Conservation (phyloP, 2,797 vertebrate species). For the Enteromius treurensis region DNA sequence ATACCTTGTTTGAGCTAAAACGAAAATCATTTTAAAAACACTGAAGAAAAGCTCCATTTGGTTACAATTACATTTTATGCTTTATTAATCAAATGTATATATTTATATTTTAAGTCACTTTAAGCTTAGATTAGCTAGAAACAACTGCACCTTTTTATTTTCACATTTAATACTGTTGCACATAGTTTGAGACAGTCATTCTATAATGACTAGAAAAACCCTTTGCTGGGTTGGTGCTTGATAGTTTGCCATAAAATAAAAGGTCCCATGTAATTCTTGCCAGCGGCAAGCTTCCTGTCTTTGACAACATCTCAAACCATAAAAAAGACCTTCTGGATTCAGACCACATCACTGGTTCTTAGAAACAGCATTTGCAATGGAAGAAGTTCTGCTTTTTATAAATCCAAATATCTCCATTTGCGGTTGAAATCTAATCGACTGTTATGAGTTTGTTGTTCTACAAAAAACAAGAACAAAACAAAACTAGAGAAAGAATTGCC, state of each 20-base stretch:
- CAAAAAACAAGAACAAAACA: background rate
- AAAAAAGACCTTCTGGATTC: conserved; percentile 34
- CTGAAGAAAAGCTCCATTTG: background rate
- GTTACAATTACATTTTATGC: background rate
- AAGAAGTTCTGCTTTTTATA: conserved; percentile 38
- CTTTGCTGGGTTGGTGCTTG: conserved; percentile 40
- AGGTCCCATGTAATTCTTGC: conserved; percentile 52
- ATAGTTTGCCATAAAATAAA: conserved; percentile 50
- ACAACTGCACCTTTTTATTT: background rate
- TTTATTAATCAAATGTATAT: background rate
- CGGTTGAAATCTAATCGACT: conserved; percentile 46
- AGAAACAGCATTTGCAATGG: conserved; percentile 33
- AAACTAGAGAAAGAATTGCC: background rate
- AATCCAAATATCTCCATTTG: conserved; percentile 39
- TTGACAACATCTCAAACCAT: conserved; percentile 51
- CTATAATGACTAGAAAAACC: conserved; percentile 25
- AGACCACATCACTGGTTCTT: conserved; percentile 40
- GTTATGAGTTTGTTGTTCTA: conserved; percentile 41
- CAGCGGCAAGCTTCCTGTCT: conserved; percentile 49
- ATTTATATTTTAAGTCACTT: background rate
- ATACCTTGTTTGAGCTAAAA: background rate
- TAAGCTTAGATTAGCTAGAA: background rate
- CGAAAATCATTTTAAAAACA: background rate
- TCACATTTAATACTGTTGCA: conserved; percentile 1
- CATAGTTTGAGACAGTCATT: conserved; percentile 11